Evolutionary conservation across 2,797 vertebrate species (phyloP).

Genomic region (Propithecus perrieri): DNA sequence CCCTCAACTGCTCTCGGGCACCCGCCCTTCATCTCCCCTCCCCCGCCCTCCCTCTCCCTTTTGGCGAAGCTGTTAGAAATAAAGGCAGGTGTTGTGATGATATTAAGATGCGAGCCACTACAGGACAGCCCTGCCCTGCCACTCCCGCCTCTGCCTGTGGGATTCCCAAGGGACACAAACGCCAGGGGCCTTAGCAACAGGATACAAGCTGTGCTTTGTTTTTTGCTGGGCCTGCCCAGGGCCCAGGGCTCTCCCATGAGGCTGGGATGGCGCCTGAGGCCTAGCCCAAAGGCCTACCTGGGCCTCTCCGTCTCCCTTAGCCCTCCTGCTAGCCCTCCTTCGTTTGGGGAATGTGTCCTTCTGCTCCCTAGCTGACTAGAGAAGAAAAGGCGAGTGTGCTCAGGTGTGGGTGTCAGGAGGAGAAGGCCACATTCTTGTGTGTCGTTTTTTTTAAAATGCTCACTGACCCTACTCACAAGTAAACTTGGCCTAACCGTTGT

Average conservation of each 20-base stretch:
- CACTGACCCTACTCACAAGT: constrained; percentile 39
- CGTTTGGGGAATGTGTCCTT: not conserved
- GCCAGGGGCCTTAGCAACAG: not conserved
- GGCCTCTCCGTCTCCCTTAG: not conserved
- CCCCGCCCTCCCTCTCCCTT: not conserved
- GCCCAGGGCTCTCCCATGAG: not conserved
- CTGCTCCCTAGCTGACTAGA: not conserved
- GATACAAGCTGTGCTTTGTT: not conserved
- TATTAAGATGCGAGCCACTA: not conserved
- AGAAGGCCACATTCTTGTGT: constrained; percentile 20
- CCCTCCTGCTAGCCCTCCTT: not conserved
- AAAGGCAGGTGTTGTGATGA: constrained; percentile 16
- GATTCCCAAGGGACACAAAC: constrained; percentile 47
- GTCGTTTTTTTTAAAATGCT: constrained; percentile 18
- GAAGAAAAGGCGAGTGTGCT: not conserved
- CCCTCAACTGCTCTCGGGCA: not conserved
- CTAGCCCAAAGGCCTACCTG: not conserved
- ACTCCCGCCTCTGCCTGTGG: not conserved
- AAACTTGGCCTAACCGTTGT: constrained; percentile 24
- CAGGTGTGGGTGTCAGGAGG: constrained; percentile 19
- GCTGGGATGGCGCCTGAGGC: not conserved
- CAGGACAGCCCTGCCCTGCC: not conserved
- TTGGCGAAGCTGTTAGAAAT: constrained; percentile 25
- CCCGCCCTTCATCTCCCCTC: not conserved
- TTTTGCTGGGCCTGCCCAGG: not conserved